phyloP scores from a whole-genome alignment of 2,113 vertebrate genomes.

The Petaurus breviceps region DNA sequence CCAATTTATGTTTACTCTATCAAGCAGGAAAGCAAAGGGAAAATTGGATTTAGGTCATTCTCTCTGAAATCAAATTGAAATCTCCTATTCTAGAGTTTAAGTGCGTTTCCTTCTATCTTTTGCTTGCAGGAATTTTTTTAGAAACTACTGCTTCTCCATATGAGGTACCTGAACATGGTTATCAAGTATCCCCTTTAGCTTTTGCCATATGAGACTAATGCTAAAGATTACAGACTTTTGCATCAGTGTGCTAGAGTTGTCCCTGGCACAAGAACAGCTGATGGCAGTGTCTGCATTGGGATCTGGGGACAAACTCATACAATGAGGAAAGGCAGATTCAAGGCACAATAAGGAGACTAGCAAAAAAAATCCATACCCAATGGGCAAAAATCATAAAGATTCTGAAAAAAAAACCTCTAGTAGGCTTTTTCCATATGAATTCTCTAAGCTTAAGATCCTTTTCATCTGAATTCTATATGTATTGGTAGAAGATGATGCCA shows the following conservation, averaged over 20 bases:
- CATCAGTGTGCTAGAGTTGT: background rate
- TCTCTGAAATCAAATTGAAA: background rate
- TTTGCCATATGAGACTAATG: background rate
- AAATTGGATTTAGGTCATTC: background rate
- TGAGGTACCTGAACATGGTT: background rate
- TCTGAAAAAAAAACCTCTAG: background rate
- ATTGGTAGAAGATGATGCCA: background rate
- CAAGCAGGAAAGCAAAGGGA: background rate
- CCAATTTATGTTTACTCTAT: background rate
- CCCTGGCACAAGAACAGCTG: background rate
- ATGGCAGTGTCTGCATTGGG: background rate
- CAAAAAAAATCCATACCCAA: background rate
- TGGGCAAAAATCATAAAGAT: background rate
- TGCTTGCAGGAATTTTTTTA: background rate
- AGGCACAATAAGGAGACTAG: background rate
- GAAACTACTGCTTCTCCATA: background rate
- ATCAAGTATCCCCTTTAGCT: background rate
- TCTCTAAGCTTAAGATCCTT: background rate
- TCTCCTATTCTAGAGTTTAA: background rate
- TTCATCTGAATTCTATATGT: background rate
- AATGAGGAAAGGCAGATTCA: background rate
- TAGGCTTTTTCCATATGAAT: background rate
- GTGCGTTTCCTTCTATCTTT: background rate
- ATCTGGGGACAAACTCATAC: background rate
- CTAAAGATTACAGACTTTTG: background rate